Evolutionary conservation across 2,888 invertebrate species (phyloP), one percentile per base, ranked within the genome.

Genomic region (Scotopteryx bipunctaria): DNA sequence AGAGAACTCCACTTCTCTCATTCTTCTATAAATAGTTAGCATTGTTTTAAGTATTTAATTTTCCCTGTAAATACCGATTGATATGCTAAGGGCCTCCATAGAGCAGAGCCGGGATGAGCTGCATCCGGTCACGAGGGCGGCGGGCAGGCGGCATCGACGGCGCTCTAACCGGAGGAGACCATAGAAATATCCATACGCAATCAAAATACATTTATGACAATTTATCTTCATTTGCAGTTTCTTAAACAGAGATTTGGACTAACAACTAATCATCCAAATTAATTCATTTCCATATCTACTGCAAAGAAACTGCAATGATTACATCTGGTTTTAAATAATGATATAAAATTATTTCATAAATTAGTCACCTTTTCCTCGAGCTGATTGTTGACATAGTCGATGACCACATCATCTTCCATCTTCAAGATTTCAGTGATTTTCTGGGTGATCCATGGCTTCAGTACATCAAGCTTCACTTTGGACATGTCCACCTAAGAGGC

Each of bases 381-480:
- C 86, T 99, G 99, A 89, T 99, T 99, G 91, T 98, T 97, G 65
- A 99, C 98, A 92, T 98, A 99, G 86, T 99, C 99, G 61, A 98
- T 97, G 64, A 99, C 96, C 29, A 99, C 99, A 86, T 99, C 99
- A 83, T 99, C 99, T 88, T 99, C 99, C 86, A 99, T 97, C 69
- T 98, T 97, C 45, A 99, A 92, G 54, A 99, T 95, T 77, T 99
- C 98, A 1, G 98, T 99, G 53, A 99, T 95, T 86, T 98, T 97
- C 79, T 97, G 95, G 17, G 98, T 97, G 76, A 99, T 99, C 99
- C 99, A 99, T 61, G 99, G 99, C 78, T 99, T 98, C 73, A 99
- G 93, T 33, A 98, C 97, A 77, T 99, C 99, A 72, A 99, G 90
- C 83, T 99, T 99, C 52, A 99, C 97, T 91, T 99, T 99, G 43